Conservation (phyloP, 2,113 vertebrate species). For the Uria aalge region DNA sequence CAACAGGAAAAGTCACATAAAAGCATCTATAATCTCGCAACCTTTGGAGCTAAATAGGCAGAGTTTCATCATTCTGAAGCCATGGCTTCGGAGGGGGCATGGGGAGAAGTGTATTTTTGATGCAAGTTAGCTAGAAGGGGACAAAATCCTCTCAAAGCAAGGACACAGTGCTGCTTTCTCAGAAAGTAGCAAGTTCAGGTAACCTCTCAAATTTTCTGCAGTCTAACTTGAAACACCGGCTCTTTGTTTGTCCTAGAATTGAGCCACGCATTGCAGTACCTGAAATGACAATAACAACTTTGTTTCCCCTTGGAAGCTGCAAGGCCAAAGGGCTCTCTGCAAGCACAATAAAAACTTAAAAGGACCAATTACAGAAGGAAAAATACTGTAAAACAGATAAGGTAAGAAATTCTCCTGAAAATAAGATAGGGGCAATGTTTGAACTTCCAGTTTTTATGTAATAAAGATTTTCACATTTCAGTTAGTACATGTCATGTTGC, state of each 20-base stretch:
- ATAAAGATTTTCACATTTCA: not conserved
- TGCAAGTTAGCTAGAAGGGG: not conserved
- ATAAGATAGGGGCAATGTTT: not conserved
- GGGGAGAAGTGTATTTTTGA: not conserved
- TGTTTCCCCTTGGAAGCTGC: not conserved
- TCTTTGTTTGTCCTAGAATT: not conserved
- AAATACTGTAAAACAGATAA: not conserved
- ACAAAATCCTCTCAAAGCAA: not conserved
- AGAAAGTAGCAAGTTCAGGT: not conserved
- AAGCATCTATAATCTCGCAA: not conserved
- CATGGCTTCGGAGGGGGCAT: not conserved
- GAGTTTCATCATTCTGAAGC: not conserved
- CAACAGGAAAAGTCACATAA: not conserved
- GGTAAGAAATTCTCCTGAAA: not conserved
- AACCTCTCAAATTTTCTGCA: not conserved
- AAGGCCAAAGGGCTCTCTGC: not conserved
- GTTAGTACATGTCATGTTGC: not conserved
- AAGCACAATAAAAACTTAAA: not conserved
- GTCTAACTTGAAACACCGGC: not conserved
- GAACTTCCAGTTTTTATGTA: not conserved
- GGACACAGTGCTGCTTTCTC: not conserved
- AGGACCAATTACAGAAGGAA: not conserved
- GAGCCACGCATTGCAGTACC: not conserved
- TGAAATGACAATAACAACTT: not conserved
- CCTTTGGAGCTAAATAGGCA: not conserved